Conservation (phyloP, 2,888 invertebrate species). For the Chrysotoxum bicinctum region DNA sequence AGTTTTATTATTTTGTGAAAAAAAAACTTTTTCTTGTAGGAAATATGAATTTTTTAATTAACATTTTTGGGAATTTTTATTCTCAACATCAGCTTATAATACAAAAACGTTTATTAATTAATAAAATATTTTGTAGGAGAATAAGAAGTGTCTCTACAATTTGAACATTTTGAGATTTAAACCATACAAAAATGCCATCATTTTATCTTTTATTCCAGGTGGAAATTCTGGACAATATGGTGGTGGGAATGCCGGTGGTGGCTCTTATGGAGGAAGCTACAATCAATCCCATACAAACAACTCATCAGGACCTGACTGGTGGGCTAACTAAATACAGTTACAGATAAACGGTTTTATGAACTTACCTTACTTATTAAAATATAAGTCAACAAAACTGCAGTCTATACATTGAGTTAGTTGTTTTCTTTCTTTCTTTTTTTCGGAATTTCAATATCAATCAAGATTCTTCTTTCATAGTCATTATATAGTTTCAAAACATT, state of each 20-base stretch:
- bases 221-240: conserved; percentile 44
- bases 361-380: conserved; percentile 47
- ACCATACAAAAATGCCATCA: neutral
- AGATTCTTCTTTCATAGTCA: neutral
- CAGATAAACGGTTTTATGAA: conserved; percentile 41
- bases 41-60: no score
- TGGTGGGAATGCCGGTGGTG: conserved; percentile 37
- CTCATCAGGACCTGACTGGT: conserved; percentile 66
- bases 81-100: no score
- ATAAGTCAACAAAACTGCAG: conserved; percentile 29
- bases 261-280: conserved; percentile 69
- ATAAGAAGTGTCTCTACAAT: no score
- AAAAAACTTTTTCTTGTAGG: no score
- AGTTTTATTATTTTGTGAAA: no score
- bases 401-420: conserved; percentile 44
- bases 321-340: conserved; percentile 57
- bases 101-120: no score
- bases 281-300: conserved; percentile 64
- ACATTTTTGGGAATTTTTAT: no score
- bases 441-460: neutral
- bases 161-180: neutral
- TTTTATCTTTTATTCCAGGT: conserved; percentile 38
- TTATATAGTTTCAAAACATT: neutral
- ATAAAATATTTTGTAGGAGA: no score
- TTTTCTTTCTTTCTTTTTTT: neutral